Conservation (phyloP, 2,797 vertebrate genomes). For the Astyanax mexicanus region DNA sequence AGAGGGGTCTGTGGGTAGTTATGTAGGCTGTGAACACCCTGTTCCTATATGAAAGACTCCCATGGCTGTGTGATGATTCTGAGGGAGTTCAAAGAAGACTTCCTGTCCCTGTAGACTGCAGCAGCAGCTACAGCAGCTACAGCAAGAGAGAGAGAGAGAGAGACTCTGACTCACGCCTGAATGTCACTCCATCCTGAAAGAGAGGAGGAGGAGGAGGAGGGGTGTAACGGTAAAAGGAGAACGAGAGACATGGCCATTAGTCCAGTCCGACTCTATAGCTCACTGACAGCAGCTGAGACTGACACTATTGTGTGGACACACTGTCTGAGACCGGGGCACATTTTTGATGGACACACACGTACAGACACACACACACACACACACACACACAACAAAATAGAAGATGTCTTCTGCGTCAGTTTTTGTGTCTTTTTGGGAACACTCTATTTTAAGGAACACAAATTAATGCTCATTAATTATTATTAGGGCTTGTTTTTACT, state of each 20-base stretch:
- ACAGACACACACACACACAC: slow-evolving; percentile 26
- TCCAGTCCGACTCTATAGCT: slow-evolving; percentile 72
- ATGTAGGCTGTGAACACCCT: background rate
- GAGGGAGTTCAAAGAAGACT: slow-evolving; percentile 29
- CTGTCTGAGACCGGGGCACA: slow-evolving; percentile 7
- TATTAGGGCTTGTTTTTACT: too few relatives aligned
- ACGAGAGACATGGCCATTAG: slow-evolving; percentile 15
- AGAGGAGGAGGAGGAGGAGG: background rate
- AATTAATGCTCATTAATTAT: too few relatives aligned
- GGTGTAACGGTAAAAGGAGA: slow-evolving; percentile 1
- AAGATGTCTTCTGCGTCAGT: background rate
- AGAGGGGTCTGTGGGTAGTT: background rate
- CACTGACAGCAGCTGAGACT: slow-evolving; percentile 20
- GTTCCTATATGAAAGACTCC: background rate
- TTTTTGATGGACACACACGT: slow-evolving; percentile 32
- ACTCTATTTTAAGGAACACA: too few relatives aligned
- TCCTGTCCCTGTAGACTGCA: slow-evolving; percentile 1
- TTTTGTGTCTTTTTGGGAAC: too few relatives aligned
- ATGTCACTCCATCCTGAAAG: slow-evolving; percentile 3
- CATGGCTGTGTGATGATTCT: slow-evolving; percentile 5
- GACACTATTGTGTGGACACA: slow-evolving; percentile 39
- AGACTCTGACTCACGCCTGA: background rate
- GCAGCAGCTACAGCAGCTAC: background rate
- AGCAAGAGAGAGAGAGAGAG: background rate
- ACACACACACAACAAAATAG: background rate